phyloP scores from a whole-genome alignment of 2,888 invertebrate genomes.

The Tipula vernalis region DNA sequence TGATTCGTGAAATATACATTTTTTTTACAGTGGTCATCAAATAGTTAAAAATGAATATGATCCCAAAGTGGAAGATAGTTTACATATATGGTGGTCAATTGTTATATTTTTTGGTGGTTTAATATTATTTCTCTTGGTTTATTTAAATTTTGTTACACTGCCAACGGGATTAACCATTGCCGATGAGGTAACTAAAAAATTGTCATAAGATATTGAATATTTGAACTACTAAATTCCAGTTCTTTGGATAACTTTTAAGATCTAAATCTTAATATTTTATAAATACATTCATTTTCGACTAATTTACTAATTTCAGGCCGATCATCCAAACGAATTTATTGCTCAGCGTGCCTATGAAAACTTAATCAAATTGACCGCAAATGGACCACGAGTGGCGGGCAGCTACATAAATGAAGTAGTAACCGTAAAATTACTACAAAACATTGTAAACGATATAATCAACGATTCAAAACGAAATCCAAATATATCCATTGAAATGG shows the following conservation, averaged over 20 bases:
- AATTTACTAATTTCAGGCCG: neutral
- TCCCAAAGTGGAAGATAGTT: neutral
- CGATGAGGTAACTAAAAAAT: neutral
- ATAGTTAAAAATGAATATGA: neutral
- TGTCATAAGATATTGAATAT: too few relatives aligned
- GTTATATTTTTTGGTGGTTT: neutral
- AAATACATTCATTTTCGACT: too few relatives aligned
- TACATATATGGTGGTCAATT: neutral
- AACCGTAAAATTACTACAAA: slow-evolving; percentile 39
- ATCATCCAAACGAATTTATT: slow-evolving; percentile 43
- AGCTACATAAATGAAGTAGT: slow-evolving; percentile 57
- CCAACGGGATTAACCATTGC: neutral
- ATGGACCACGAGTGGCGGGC: slow-evolving; percentile 60
- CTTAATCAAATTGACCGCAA: slow-evolving; percentile 45
- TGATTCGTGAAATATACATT: neutral
- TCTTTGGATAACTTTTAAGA: too few relatives aligned
- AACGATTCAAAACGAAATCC: slow-evolving; percentile 21
- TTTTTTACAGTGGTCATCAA: neutral
- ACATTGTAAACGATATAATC: slow-evolving; percentile 22
- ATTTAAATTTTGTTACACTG: neutral
- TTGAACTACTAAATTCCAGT: too few relatives aligned
- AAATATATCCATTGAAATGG: slow-evolving; percentile 25
- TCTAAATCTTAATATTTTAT: too few relatives aligned
- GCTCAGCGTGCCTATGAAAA: slow-evolving; percentile 54
- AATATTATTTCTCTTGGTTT: neutral